Percentiles rank a stretch among this genome's conserved stretches.
These are phyloP conservation scores for Cremastinae sp. DNA, from an alignment of 2,888 invertebrate genomes.

Conservation along the genomic window DNA sequence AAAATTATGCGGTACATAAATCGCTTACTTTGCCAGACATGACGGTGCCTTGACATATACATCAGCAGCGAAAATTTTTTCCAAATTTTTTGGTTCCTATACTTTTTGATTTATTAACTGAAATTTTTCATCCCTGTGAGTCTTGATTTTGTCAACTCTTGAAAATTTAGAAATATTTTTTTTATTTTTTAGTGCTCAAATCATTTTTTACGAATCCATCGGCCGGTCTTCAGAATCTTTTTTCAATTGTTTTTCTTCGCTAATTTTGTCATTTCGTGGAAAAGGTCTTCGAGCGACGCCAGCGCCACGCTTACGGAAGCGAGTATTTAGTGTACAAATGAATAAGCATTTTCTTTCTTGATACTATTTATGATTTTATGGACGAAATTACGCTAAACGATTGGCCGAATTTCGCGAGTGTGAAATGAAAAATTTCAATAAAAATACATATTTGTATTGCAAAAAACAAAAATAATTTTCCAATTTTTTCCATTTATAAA, in stretches of 20 bases:
- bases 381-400: too few relatives aligned
- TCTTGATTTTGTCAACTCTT: not conserved
- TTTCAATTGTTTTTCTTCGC: constrained; percentile 54
- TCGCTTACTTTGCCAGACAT: constrained; percentile 57
- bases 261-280: constrained; percentile 47
- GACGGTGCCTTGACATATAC: constrained; percentile 30
- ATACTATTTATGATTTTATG: too few relatives aligned
- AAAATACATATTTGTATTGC: too few relatives aligned
- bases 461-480: too few relatives aligned
- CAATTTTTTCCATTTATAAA: too few relatives aligned
- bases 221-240: constrained; percentile 50
- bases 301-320: too few relatives aligned
- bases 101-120: constrained; percentile 18
- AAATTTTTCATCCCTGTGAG: constrained; percentile 49
- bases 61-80: not conserved
- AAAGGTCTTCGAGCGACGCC: too few relatives aligned
- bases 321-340: too few relatives aligned
- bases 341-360: too few relatives aligned
- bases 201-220: constrained; percentile 38
- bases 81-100: not conserved
- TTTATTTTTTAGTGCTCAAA: constrained; percentile 18
- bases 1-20: not conserved
- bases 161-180: constrained; percentile 16
- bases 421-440: too few relatives aligned
- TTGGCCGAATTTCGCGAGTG: too few relatives aligned